These are phyloP conservation scores for Eumeta japonica DNA, from an alignment of 1,140 invertebrate genomes.

Conservation along the genomic window DNA sequence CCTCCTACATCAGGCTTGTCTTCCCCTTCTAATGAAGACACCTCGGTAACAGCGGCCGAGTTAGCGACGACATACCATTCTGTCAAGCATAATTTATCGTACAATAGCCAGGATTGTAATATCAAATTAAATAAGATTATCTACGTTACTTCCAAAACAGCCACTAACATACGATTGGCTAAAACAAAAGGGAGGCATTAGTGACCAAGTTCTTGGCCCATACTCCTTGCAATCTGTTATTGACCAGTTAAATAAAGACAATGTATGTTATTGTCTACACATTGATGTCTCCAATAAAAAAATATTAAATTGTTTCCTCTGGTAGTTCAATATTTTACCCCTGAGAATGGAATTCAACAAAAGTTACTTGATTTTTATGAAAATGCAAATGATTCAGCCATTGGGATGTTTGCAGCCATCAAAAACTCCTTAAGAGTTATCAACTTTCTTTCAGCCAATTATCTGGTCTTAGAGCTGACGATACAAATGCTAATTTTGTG, in stretches of 20 bases:
- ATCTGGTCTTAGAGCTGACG: conserved; percentile 19
- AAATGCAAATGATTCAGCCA: conserved; percentile 15
- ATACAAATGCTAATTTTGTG: too few species aligned
- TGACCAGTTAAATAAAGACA: conserved; percentile 12
- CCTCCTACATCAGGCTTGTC: too few species aligned
- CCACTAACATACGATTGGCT: conserved; percentile 12
- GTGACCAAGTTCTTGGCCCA: conserved; percentile 16
- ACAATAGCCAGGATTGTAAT: conserved; percentile 17
- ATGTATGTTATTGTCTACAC: conserved; percentile 17
- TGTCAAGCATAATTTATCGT: conserved; percentile 25
- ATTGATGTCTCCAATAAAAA: conserved; percentile 21
- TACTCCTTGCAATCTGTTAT: conserved; percentile 14
- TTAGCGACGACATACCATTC: conserved; percentile 21
- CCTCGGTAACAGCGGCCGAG: too few species aligned
- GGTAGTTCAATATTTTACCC: conserved; percentile 21
- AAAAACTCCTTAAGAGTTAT: conserved; percentile 15
- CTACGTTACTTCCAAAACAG: conserved; percentile 15
- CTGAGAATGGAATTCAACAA: conserved; percentile 16
- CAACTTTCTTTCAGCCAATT: conserved; percentile 14
- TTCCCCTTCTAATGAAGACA: too few species aligned
- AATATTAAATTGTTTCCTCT: too few species aligned
- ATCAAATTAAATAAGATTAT: conserved; percentile 21
- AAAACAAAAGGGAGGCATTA: conserved; percentile 20
- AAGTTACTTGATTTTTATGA: too few species aligned
- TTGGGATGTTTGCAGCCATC: conserved; percentile 27